phyloP scores from a whole-genome alignment of 2,113 vertebrate species.

The Phoenicopterus ruber region DNA sequence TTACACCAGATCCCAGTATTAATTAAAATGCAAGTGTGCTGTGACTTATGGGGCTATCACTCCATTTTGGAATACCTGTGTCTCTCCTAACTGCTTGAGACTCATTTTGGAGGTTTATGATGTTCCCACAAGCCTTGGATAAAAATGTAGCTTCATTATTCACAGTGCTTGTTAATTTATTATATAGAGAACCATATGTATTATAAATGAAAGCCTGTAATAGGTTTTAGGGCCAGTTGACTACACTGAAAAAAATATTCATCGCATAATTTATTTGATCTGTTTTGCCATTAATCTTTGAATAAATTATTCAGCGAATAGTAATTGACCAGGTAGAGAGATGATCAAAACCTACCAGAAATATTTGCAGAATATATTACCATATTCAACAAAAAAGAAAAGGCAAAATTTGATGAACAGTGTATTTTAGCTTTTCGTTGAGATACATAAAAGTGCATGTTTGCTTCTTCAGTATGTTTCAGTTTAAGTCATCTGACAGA shows the following conservation, averaged over 20 bases:
- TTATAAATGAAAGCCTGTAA: constrained; percentile 11
- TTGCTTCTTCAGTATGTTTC: not conserved
- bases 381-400: not conserved
- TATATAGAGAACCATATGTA: not conserved
- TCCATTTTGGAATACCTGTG: not conserved
- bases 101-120: not conserved
- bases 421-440: not conserved
- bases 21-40: not conserved
- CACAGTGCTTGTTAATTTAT: not conserved
- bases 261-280: not conserved
- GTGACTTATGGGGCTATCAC: not conserved
- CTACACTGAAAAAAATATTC: not conserved
- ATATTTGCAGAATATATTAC: not conserved
- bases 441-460: not conserved
- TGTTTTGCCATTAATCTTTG: constrained; percentile 9
- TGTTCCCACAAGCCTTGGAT: not conserved
- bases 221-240: not conserved
- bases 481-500: not conserved
- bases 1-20: not conserved
- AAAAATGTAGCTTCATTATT: not conserved
- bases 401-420: not conserved
- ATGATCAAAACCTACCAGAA: not conserved
- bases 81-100: not conserved
- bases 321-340: not conserved
- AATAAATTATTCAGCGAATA: constrained; percentile 29